These are phyloP conservation scores for Halichoerus grypus DNA, from an alignment of 2,113 vertebrate genomes.

Conservation along the genomic window DNA sequence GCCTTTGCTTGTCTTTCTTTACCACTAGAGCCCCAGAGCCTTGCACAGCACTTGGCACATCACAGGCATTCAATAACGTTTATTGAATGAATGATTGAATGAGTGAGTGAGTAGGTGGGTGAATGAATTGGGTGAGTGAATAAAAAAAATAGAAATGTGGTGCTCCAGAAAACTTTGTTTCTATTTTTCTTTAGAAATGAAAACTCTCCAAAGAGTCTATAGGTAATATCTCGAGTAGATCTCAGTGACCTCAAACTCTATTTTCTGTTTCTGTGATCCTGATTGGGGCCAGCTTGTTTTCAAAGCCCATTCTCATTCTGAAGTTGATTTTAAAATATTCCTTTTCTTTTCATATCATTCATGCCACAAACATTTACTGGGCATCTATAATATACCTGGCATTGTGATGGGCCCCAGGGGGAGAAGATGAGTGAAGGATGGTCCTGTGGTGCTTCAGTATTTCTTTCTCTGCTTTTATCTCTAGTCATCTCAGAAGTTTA, in stretches of 20 bases:
- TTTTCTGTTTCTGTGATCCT: slow-evolving; percentile 55
- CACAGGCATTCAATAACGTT: background rate
- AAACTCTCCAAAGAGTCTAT: background rate
- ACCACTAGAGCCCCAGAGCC: background rate
- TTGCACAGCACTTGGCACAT: background rate
- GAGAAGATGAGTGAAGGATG: slow-evolving; percentile 22
- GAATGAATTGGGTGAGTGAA: background rate
- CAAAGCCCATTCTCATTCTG: slow-evolving; percentile 20
- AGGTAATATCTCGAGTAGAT: background rate
- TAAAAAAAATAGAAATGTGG: background rate
- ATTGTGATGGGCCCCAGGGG: slow-evolving; percentile 54
- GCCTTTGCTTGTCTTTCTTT: background rate
- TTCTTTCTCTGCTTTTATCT: slow-evolving; percentile 78
- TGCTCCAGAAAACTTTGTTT: background rate
- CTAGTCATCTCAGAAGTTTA: slow-evolving; percentile 76
- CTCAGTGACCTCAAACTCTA: background rate
- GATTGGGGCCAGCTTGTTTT: slow-evolving; percentile 13
- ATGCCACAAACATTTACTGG: slow-evolving; percentile 74
- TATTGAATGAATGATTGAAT: background rate
- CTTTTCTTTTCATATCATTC: slow-evolving; percentile 64
- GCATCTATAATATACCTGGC: slow-evolving; percentile 61
- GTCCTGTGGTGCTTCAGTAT: slow-evolving; percentile 48
- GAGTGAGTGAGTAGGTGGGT: background rate
- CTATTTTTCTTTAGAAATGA: slow-evolving; percentile 45
- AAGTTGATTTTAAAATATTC: slow-evolving; percentile 66